Base-by-base conservation (phyloP, 2,888 invertebrate genomes). In the Drosophila helvetica region DNA sequence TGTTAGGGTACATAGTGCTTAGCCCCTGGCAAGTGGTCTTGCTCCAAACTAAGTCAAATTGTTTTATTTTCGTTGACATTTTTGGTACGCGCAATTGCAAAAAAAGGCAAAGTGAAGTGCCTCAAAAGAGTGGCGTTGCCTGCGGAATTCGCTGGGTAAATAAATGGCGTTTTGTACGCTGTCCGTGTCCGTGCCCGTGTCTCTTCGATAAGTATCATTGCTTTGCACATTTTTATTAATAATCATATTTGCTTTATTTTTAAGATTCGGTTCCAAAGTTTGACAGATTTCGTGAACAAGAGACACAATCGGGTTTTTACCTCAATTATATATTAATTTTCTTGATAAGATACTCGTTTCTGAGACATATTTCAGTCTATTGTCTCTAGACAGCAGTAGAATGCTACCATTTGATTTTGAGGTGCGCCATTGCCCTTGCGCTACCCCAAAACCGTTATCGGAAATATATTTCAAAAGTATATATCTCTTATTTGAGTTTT, bases 71-170 rank as follows among this genome's bases (percentile, higher is more conserved):
- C 64, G 45, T 47, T 64, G 75, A 86, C 78, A 78, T 70, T 68
- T 79, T 73, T 63, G 71, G 55, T 67, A 71, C 57, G 77, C 63
- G 63, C 63, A 67, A 72, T 71, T 74, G 67, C 60, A 57, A 63
- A 72, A 74, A 65, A 61, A 51, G 30, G 18, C 46, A 55, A 65
- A 48, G 46, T 66, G 47, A 47, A 56, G 52, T 48, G 46, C 6
- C 53, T 19, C 19, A 63, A 73, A 43, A 43, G 65, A 64, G 45
- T 66, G 59, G 55, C 54, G 54, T 62, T 48, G 55, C 47, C 45
- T 57, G 64, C 22, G 75, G 67, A 67, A 75, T 82, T 71, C 51
- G 53, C 56, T 66, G 47, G 22, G 58, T 61, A 74, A 73, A 70
- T 78, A 51, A 56, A 52, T 38, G 38, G 69, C 66, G 66, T 66